These are phyloP conservation scores for Morpho achilles DNA, from an alignment of 2,888 invertebrate genomes.

Conservation along the genomic window DNA sequence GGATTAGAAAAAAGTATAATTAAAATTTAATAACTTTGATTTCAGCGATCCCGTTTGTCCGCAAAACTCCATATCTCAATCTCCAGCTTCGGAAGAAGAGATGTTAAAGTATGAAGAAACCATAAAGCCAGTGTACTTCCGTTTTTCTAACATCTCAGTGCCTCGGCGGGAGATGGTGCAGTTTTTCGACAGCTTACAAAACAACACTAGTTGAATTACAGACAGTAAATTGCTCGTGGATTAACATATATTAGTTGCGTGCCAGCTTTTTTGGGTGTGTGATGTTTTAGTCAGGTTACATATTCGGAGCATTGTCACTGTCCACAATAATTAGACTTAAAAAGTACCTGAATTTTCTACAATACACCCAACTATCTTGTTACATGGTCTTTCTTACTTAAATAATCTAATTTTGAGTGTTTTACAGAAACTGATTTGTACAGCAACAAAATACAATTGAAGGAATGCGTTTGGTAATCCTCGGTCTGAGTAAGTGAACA, in stretches of 20 bases:
- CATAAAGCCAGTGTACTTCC: constrained; percentile 30
- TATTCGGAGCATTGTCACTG: neutral
- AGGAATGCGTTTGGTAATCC: too few species aligned
- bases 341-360: neutral
- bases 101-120: constrained; percentile 43
- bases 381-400: too few species aligned
- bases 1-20: neutral
- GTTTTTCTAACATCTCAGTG: constrained; percentile 30
- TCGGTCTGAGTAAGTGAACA: too few species aligned
- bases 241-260: neutral
- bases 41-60: constrained; percentile 48
- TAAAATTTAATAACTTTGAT: constrained; percentile 18
- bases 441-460: too few species aligned
- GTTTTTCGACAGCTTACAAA: constrained; percentile 45
- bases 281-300: neutral
- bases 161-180: constrained; percentile 37
- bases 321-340: neutral
- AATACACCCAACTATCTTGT: too few species aligned
- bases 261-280: neutral
- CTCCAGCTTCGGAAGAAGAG: constrained; percentile 39
- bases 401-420: too few species aligned
- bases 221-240: neutral
- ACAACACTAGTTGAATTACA: constrained; percentile 25
- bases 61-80: constrained; percentile 29
- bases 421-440: too few species aligned